Evolutionary conservation across 2,113 vertebrate genomes (phyloP).

Genomic region (Shinisaurus crocodilurus): DNA sequence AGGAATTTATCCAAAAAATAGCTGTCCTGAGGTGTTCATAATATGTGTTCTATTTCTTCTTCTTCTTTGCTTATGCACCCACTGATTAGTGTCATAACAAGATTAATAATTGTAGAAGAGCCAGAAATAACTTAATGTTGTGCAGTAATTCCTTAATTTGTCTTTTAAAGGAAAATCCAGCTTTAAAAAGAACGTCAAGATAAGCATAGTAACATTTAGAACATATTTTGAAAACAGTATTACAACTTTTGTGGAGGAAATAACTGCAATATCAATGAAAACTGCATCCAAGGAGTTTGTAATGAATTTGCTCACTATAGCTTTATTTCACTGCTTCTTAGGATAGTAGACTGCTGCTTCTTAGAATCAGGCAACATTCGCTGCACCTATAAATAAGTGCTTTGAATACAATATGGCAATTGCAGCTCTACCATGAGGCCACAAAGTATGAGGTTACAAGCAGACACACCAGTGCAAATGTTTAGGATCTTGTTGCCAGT

Average conservation of each 20-base stretch:
- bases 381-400: not conserved
- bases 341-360: not conserved
- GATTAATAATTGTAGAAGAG: slow-evolving; percentile 1
- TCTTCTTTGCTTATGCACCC: not conserved
- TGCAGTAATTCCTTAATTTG: not conserved
- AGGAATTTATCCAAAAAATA: not conserved
- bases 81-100: not conserved
- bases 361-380: not conserved
- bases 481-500: not conserved
- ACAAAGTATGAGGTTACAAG: not conserved
- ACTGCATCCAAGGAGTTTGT: not conserved
- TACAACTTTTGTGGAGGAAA: not conserved
- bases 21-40: not conserved
- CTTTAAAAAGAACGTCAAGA: not conserved
- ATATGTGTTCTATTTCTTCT: not conserved
- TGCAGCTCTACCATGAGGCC: not conserved
- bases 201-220: not conserved
- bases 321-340: not conserved
- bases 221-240: not conserved
- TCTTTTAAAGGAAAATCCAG: not conserved
- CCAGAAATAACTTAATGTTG: not conserved
- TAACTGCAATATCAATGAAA: slow-evolving; percentile 1
- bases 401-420: not conserved
- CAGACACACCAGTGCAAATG: not conserved
- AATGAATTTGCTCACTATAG: not conserved